Evolutionary conservation across 1,140 invertebrate genomes (phyloP).

Genomic region (Notospermus geniculatus): DNA sequence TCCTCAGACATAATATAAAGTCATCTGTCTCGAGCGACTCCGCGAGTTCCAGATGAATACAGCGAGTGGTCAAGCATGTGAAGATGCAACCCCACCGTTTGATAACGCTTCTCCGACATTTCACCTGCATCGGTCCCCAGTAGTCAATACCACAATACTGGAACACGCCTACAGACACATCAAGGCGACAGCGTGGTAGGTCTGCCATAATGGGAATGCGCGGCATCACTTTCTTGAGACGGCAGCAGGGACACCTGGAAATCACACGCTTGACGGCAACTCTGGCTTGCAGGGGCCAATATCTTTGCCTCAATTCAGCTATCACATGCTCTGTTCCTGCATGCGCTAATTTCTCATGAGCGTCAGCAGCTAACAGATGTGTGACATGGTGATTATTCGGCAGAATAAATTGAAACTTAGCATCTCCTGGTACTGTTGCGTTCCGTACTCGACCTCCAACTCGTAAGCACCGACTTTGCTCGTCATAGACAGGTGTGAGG

Average conservation of each 20-base stretch:
- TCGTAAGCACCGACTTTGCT: not conserved
- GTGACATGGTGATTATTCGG: not conserved
- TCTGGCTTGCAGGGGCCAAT: conserved; percentile 2
- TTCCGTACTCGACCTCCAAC: not conserved
- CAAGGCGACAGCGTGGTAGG: not conserved
- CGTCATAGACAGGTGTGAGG: not conserved
- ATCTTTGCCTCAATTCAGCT: conserved; percentile 1
- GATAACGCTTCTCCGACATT: not conserved
- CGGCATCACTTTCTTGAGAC: not conserved
- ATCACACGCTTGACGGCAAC: not conserved
- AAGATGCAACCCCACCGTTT: conserved; percentile 21
- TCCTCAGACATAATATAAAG: conserved; percentile 12
- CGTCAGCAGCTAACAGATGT: not conserved
- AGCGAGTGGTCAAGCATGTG: conserved; percentile 17
- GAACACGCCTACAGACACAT: conserved; percentile 8
- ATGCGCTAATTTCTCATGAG: not conserved
- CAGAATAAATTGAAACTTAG: conserved; percentile 10
- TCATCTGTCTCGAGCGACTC: conserved; percentile 12
- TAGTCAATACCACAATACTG: conserved; percentile 13
- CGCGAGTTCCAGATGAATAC: conserved; percentile 19
- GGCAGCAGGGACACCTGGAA: not conserved
- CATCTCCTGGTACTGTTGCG: not conserved
- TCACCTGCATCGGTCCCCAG: conserved; percentile 8
- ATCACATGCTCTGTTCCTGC: conserved; percentile 9
- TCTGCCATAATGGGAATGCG: not conserved